Percentiles rank a stretch among this genome's conserved stretches.
These are phyloP conservation scores for Plemyria rubiginata DNA, from an alignment of 2,888 invertebrate species.

Conservation along the genomic window DNA sequence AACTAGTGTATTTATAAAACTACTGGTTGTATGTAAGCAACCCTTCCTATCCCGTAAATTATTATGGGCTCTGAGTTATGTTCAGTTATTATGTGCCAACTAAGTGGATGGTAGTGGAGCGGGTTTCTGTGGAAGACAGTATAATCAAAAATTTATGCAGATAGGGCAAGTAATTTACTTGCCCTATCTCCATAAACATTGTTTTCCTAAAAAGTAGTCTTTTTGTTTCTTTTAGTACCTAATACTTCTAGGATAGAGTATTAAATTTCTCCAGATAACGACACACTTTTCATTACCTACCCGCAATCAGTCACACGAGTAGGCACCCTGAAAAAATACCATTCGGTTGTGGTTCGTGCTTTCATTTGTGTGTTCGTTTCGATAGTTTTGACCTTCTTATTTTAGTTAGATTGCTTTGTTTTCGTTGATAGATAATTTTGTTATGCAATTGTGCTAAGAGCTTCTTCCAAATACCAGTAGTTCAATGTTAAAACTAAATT, in stretches of 20 bases:
- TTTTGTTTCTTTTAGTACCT: neutral
- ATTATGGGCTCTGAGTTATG: conserved; percentile 52
- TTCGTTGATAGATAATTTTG: neutral
- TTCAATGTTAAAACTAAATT: conserved; percentile 40
- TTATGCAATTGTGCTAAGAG: conserved; percentile 25
- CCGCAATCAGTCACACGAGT: neutral
- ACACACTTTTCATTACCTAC: neutral
- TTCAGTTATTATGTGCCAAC: conserved; percentile 50
- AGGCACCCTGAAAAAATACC: neutral
- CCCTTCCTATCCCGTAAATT: conserved; percentile 49
- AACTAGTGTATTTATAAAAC: conserved; percentile 1
- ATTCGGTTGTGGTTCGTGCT: neutral
- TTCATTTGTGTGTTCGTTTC: neutral
- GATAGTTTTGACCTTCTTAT: neutral
- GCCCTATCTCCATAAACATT: conserved; percentile 21
- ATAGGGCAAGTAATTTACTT: conserved; percentile 36
- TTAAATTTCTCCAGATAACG: neutral
- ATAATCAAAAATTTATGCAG: conserved; percentile 60
- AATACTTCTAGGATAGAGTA: neutral
- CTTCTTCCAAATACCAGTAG: conserved; percentile 24
- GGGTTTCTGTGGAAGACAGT: conserved; percentile 39
- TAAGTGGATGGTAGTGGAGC: conserved; percentile 41
- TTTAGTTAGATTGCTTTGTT: neutral
- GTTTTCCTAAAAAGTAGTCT: conserved; percentile 5
- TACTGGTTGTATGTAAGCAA: conserved; percentile 45